Conservation (phyloP, 2,888 invertebrate species). For the Phorcus lineatus region DNA sequence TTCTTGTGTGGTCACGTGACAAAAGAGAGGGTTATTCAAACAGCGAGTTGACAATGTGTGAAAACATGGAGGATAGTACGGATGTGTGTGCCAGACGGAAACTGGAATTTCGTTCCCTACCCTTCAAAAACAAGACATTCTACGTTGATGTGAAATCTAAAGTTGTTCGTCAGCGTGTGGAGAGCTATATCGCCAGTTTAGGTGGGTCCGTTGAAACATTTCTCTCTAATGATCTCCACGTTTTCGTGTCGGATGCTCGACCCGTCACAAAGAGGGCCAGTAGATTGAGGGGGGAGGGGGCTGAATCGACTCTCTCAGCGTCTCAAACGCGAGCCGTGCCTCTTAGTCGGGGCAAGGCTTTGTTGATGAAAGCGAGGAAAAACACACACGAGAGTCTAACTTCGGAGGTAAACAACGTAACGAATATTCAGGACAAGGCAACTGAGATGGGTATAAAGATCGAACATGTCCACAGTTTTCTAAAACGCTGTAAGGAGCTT, state of each 20-base stretch:
- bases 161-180: conserved; percentile 23
- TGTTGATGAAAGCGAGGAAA: conserved; percentile 30
- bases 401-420: not conserved
- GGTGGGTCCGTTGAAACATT: conserved; percentile 32
- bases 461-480: conserved; percentile 21
- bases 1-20: conserved; percentile 24
- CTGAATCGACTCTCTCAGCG: not conserved
- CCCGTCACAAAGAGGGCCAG: conserved; percentile 9
- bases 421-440: conserved; percentile 24
- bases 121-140: conserved; percentile 31
- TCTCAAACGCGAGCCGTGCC: not conserved
- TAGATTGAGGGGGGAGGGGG: not conserved
- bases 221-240: conserved; percentile 29
- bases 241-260: conserved; percentile 27
- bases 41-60: not conserved
- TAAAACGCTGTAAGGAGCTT: conserved; percentile 24
- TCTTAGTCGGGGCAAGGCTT: conserved; percentile 24
- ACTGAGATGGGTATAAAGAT: conserved; percentile 24
- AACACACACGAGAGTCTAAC: conserved; percentile 19
- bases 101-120: conserved; percentile 11
- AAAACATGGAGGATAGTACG: not conserved
- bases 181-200: conserved; percentile 10
- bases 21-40: conserved; percentile 29
- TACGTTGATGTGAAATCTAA: conserved; percentile 32
- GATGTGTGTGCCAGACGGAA: conserved; percentile 21